Evolutionary conservation across 2,113 vertebrate species (phyloP).

Genomic region (Xiphias gladius): DNA sequence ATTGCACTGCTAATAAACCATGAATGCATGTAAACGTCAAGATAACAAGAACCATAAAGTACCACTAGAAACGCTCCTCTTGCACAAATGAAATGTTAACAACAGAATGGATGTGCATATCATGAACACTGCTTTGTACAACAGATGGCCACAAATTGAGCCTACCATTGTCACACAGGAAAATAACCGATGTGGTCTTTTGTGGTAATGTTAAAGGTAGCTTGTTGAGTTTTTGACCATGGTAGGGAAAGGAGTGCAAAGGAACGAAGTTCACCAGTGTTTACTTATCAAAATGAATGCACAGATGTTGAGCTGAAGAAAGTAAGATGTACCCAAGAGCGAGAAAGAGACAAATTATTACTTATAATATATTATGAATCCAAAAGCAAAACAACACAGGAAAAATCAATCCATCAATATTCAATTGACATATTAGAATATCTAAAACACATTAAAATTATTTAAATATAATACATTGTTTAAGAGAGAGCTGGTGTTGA

Average conservation of each 20-base stretch:
- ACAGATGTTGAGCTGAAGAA: too few species aligned
- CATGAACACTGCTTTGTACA: background rate
- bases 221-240: background rate
- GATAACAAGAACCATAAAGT: background rate
- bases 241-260: background rate
- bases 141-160: background rate
- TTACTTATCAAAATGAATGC: background rate
- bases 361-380: too few species aligned
- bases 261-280: conserved; percentile 14
- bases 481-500: background rate
- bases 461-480: background rate
- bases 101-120: background rate
- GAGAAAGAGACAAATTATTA: too few species aligned
- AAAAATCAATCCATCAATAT: background rate
- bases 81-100: background rate
- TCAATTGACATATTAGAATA: background rate
- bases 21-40: background rate
- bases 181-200: background rate
- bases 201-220: background rate
- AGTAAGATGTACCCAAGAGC: too few species aligned
- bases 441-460: background rate
- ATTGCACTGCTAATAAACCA: background rate
- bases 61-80: background rate
- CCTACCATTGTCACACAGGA: background rate
- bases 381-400: background rate